These are phyloP conservation scores for Etheostoma perlongum DNA, from an alignment of 2,797 vertebrate species.

Conservation along the genomic window DNA sequence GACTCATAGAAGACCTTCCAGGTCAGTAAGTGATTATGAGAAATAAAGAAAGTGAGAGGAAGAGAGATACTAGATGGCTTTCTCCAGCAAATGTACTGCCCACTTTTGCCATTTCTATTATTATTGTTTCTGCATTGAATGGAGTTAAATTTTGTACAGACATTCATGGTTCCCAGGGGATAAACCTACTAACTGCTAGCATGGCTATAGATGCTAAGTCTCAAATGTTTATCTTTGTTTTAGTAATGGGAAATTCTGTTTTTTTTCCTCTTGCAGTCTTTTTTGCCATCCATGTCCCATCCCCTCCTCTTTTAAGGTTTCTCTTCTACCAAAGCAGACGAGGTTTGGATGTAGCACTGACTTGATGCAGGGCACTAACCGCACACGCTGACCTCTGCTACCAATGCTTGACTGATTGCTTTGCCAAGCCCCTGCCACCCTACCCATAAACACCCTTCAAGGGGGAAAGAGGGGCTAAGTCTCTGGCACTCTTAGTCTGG, in stretches of 20 bases:
- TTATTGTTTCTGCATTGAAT: neutral
- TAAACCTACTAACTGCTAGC: neutral
- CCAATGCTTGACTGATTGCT: slow-evolving; percentile 37
- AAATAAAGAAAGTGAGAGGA: neutral
- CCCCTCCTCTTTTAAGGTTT: neutral
- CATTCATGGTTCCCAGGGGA: neutral
- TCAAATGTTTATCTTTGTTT: neutral
- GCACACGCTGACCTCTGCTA: slow-evolving; percentile 57
- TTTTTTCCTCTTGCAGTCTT: neutral
- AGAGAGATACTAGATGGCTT: neutral
- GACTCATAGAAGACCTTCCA: slow-evolving; percentile 39
- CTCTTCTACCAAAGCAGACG: slow-evolving; percentile 30
- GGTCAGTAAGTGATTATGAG: slow-evolving; percentile 38
- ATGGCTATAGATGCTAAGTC: neutral
- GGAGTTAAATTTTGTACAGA: too few species aligned
- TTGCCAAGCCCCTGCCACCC: slow-evolving; percentile 51
- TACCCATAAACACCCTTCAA: slow-evolving; percentile 38
- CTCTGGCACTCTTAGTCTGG: slow-evolving; percentile 59
- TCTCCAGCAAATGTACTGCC: neutral
- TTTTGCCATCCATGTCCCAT: neutral
- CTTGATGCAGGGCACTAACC: slow-evolving; percentile 49
- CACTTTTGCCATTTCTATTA: neutral
- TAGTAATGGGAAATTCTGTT: neutral
- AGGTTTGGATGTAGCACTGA: slow-evolving; percentile 47
- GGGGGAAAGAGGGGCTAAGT: slow-evolving; percentile 43